Evolutionary conservation across 2,797 vertebrate genomes (phyloP).

Genomic region (Sebastes taczanowskii): DNA sequence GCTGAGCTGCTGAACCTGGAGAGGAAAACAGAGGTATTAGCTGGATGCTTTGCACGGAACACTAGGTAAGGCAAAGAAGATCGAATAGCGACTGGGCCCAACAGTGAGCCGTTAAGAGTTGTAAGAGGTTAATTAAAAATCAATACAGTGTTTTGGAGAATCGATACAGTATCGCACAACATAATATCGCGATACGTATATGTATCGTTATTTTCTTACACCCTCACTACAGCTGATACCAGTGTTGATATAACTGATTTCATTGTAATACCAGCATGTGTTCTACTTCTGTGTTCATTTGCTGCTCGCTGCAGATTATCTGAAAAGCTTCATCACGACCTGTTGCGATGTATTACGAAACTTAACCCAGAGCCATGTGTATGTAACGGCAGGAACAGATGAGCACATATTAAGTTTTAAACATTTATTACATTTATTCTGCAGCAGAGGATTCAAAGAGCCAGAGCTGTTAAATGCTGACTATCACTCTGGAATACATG

Average conservation of each 20-base stretch:
- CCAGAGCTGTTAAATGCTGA: not conserved
- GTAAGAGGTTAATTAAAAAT: no score
- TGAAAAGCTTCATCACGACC: not conserved
- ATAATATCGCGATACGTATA: no score
- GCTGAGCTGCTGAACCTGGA: conserved; percentile 85
- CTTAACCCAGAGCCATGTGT: not conserved
- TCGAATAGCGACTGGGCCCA: no score
- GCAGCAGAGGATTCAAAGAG: not conserved
- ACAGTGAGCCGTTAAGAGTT: no score
- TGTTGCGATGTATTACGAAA: not conserved
- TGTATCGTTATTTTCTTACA: no score
- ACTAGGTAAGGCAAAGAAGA: no score
- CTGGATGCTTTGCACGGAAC: not conserved
- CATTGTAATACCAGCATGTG: not conserved
- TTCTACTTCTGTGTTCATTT: not conserved
- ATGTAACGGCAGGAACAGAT: not conserved
- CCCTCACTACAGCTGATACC: not conserved
- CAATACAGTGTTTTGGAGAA: no score
- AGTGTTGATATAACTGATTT: not conserved
- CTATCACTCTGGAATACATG: not conserved
- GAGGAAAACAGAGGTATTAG: not conserved
- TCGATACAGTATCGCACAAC: no score
- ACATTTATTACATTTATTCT: not conserved
- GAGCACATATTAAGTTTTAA: not conserved
- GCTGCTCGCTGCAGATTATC: not conserved